Evolutionary conservation across 2,797 vertebrate species (phyloP).

Genomic region (Poecilia velifera): DNA sequence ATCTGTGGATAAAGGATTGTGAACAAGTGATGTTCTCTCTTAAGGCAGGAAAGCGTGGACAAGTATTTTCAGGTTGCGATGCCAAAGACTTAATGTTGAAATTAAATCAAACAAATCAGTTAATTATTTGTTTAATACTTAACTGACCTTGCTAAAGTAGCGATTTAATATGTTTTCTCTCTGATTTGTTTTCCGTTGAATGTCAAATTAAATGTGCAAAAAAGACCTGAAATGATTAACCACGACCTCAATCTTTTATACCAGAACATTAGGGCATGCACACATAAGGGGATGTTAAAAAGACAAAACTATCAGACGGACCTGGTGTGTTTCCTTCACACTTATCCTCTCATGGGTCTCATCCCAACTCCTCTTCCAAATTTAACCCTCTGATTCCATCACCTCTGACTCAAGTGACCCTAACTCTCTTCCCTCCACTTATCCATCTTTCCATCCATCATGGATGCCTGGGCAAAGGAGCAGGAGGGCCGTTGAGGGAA

Average conservation of each 20-base stretch:
- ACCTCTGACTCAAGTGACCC: conserved; percentile 64
- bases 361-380: conserved; percentile 23
- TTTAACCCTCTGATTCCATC: conserved; percentile 70
- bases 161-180: background rate
- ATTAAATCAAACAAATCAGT: background rate
- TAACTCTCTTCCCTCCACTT: conserved; percentile 59
- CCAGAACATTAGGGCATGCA: background rate
- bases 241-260: background rate
- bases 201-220: background rate
- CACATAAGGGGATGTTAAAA: background rate
- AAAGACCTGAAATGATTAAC: background rate
- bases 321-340: background rate
- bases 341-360: background rate
- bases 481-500: conserved; percentile 41
- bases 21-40: background rate
- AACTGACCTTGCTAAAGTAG: background rate
- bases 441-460: conserved; percentile 68
- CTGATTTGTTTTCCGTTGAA: background rate
- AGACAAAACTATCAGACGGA: background rate
- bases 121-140: background rate
- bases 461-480: conserved; percentile 48
- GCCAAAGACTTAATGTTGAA: background rate
- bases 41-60: background rate
- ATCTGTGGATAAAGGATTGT: background rate
- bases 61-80: background rate